phyloP scores from a whole-genome alignment of 2,113 vertebrate species.

The Pangasianodon gigas region DNA sequence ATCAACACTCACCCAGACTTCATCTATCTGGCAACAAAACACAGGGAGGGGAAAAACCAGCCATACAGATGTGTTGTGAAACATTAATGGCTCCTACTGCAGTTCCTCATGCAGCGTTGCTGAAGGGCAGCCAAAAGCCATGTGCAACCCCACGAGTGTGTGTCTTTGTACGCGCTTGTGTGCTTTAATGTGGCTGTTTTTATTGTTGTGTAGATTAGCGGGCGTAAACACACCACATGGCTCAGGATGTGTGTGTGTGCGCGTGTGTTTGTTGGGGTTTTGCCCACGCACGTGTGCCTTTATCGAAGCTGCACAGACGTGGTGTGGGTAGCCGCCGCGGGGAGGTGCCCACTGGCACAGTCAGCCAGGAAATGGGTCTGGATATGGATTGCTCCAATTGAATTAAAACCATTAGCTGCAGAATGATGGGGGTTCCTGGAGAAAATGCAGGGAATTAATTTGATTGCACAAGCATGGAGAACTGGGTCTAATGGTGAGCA shows the following conservation, averaged over 20 bases:
- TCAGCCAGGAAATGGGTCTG: constrained; percentile 73
- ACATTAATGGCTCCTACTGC: constrained; percentile 84
- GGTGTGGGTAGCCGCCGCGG: constrained; percentile 62
- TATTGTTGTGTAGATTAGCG: constrained; percentile 70
- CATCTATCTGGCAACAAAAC: constrained; percentile 49
- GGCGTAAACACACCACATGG: constrained; percentile 66
- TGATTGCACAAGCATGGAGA: constrained; percentile 67
- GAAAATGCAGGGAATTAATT: constrained; percentile 74
- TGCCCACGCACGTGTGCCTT: constrained; percentile 61
- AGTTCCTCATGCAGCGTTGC: constrained; percentile 69
- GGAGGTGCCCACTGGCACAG: constrained; percentile 58
- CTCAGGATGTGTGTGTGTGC: constrained; percentile 28
- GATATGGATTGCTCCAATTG: constrained; percentile 75
- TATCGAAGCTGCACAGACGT: constrained; percentile 79
- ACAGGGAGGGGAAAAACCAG: constrained; percentile 28
- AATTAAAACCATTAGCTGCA: constrained; percentile 76
- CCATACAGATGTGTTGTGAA: constrained; percentile 73
- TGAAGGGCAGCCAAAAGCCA: constrained; percentile 60
- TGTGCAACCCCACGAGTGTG: constrained; percentile 27
- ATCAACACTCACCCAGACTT: constrained; percentile 59
- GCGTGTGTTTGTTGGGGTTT: constrained; percentile 31
- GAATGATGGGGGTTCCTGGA: constrained; percentile 68
- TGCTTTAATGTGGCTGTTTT: constrained; percentile 50
- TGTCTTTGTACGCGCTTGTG: constrained; percentile 14
- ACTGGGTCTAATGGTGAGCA: constrained; percentile 58